Conservation (phyloP, 2,113 vertebrate species). For the Eulemur rufifrons region DNA sequence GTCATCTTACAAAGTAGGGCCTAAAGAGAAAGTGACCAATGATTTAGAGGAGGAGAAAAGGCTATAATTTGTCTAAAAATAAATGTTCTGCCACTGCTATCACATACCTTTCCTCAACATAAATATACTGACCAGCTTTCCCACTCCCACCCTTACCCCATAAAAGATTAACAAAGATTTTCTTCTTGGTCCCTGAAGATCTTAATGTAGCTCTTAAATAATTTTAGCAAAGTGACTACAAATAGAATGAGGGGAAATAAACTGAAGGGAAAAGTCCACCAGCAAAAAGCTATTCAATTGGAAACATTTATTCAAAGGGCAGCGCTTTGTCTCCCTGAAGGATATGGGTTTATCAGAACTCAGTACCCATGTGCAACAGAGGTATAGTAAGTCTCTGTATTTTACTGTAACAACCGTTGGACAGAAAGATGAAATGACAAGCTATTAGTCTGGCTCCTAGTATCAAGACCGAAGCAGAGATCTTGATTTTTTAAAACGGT, state of each 20-base stretch:
- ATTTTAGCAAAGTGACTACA: constrained; percentile 34
- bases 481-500: constrained; percentile 15
- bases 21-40: constrained; percentile 32
- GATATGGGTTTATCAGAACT: background rate
- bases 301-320: background rate
- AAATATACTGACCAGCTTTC: background rate
- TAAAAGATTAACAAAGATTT: constrained; percentile 40
- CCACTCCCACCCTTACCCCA: background rate
- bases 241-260: background rate
- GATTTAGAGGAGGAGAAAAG: constrained; percentile 29
- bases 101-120: background rate
- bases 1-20: constrained; percentile 33
- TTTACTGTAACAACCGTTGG: background rate
- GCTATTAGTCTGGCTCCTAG: background rate
- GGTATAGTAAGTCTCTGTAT: background rate
- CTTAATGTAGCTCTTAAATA: background rate
- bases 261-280: background rate
- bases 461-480: background rate
- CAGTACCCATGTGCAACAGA: background rate
- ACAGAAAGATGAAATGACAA: constrained; percentile 25
- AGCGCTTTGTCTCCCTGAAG: background rate
- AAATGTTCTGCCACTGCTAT: constrained; percentile 4
- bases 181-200: constrained; percentile 12
- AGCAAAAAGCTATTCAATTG: background rate
- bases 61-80: constrained; percentile 41